Base-by-base conservation (phyloP, 2,888 invertebrate genomes). In the Rhaphigaster nebulosa region DNA sequence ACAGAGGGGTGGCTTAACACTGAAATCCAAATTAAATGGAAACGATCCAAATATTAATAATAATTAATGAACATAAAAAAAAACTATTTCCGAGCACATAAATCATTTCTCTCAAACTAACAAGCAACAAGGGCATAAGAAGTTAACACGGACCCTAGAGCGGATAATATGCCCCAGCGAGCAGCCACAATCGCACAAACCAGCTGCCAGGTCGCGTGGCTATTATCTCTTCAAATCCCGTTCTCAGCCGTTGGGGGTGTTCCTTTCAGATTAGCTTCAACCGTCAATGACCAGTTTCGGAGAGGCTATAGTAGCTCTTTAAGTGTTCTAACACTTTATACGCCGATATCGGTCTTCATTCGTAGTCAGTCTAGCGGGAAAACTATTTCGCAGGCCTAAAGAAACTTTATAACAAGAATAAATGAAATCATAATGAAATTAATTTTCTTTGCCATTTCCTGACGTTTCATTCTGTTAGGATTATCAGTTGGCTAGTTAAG, bases 121-220 rank as follows among this genome's bases (percentile, higher is more conserved):
- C 29, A 4, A 20, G 29, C 70, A 29, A 13, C 34, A 70, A 38
- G 18, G 20, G 70, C 20, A 38, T 34, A 23, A 34, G 8, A 2
- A 76, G 70, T 76, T 76, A 76, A 76, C 70, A 38, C 29, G 70
- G 70, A 23, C 18, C 84, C 26, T 0, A n/a, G 45, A 84, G 26
- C 45, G 84, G 84, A 84, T 84, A n/a, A 84, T n/a, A 45, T 50
- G 84, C 45, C 50, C 45, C 45, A 84, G 15, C 26, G 84, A 45
- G 45, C 84, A 12, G n/a, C 10, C 84, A 84, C 84, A 84, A 84
- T 84, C 84, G 84, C 84, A 50, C 13, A 45, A 50, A 84, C 41
- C 84, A 84, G 84, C 45, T 84, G 45, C 84, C 84, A 84, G 84
- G 84, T 84, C 84, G n/a, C 84, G 84, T 84, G 84, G 45, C 45